Evolutionary conservation across 2,113 vertebrate species (phyloP).

Genomic region (Nothobranchius kuhntae): DNA sequence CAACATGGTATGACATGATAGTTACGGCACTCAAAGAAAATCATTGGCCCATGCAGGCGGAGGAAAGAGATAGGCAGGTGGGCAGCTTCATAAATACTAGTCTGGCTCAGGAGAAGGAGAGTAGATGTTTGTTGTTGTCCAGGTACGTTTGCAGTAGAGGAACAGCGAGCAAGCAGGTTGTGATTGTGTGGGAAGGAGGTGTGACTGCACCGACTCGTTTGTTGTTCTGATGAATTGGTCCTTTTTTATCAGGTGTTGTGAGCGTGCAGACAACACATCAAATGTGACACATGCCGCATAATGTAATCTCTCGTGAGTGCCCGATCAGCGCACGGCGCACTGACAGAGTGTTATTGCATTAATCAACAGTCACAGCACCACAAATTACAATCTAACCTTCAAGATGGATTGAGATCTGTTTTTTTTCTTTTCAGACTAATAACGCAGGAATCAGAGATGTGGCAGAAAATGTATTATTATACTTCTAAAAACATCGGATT

Average conservation of each 20-base stretch:
- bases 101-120: constrained; percentile 28
- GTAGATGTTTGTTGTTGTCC: constrained; percentile 19
- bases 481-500: too few species aligned
- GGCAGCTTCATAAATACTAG: constrained; percentile 63
- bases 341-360: constrained; percentile 1
- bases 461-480: too few species aligned
- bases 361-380: constrained; percentile 11
- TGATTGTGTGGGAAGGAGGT: constrained; percentile 37
- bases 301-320: background rate
- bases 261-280: background rate
- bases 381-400: background rate
- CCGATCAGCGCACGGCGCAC: background rate
- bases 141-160: constrained; percentile 25
- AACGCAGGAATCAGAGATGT: background rate
- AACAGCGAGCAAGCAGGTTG: constrained; percentile 13
- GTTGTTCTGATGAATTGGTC: constrained; percentile 29
- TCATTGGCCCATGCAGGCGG: constrained; percentile 49
- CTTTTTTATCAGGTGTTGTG: background rate
- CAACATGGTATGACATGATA: constrained; percentile 78
- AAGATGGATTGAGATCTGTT: background rate
- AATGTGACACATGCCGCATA: background rate
- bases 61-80: constrained; percentile 58
- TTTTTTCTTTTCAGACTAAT: background rate
- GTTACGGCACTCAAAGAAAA: constrained; percentile 77
- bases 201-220: background rate